Base-by-base conservation (phyloP, 2,888 invertebrate species). In the Dastarcus helophoroides region DNA sequence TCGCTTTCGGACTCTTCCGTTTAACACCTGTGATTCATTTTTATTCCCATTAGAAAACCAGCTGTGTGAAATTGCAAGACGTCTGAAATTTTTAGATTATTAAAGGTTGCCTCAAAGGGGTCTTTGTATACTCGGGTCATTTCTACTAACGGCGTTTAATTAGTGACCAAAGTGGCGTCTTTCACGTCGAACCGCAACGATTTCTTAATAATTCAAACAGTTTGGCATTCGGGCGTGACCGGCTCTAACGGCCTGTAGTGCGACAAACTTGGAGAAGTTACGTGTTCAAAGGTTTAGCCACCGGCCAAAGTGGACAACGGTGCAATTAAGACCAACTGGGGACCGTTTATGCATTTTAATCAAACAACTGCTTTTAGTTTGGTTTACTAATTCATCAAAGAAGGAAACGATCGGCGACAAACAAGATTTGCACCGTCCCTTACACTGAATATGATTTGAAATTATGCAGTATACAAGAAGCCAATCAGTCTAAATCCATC, bases 271-370 rank as follows among this genome's bases (percentile, higher is more conserved):
- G 33, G 38, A 36, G 33, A 38, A 34, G 33, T 31, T 38, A 45
- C 45, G 47, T 50, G 51, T 50, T 51, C 50, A 50, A 50, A 51
- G 47, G 48, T 43, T 46, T 39, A 40, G 38, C 41, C 47, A 38
- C 34, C 32, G 47, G 44, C 43, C 43, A 41, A 44, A 48, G 43
- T 48, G 51, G 51, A 50, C 51, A 49, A 27, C 33, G 32, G 29
- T 33, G 43, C 52, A 51, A 53, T 53, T 49, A 47, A 48, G 47
- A 49, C 41, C 50, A 45, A 46, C 48, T 42, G 47, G 40, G 47
- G 45, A 46, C 41, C 49, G 46, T 50, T 53, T 52, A 50, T 51
- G 47, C 49, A 51, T 51, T 49, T 50, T 52, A 51, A 53, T 52
- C 51, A 52, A 48, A 51, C 48, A 46, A 44, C 47, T 22, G 26